Evolutionary conservation across 2,113 vertebrate species (phyloP).

Genomic region (Arvicanthis niloticus): DNA sequence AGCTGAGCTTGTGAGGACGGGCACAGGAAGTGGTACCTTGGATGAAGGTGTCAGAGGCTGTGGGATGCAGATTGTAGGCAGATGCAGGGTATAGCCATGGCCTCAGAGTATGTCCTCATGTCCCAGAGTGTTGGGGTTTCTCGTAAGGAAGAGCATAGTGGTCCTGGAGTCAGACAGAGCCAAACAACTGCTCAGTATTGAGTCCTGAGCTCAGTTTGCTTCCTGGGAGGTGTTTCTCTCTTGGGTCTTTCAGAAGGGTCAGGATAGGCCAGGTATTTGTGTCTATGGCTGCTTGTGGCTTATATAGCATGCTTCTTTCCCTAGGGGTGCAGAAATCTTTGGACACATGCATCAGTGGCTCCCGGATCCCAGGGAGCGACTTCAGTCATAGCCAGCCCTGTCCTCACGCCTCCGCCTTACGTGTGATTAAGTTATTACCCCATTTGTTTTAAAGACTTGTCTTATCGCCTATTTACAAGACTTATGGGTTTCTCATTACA

Average conservation of each 20-base stretch:
- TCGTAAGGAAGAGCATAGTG: background rate
- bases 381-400: background rate
- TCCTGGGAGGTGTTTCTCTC: background rate
- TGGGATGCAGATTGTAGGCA: too few relatives aligned
- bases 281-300: background rate
- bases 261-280: background rate
- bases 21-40: accelerated
- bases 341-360: accelerated
- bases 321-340: background rate
- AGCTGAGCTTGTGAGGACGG: background rate
- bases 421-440: background rate
- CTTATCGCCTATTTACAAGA: constrained; percentile 61
- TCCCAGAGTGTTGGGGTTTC: accelerated
- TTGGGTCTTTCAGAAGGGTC: background rate
- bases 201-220: background rate
- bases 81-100: accelerated
- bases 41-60: too few relatives aligned
- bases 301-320: too few relatives aligned
- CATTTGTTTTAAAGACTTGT: constrained; percentile 68
- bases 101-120: too few relatives aligned
- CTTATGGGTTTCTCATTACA: constrained; percentile 66
- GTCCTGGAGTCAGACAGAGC: accelerated
- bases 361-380: accelerated
- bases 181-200: accelerated
- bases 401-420: background rate